Conservation (phyloP, 1,140 invertebrate species). For the Lordiphosa clarofinis region DNA sequence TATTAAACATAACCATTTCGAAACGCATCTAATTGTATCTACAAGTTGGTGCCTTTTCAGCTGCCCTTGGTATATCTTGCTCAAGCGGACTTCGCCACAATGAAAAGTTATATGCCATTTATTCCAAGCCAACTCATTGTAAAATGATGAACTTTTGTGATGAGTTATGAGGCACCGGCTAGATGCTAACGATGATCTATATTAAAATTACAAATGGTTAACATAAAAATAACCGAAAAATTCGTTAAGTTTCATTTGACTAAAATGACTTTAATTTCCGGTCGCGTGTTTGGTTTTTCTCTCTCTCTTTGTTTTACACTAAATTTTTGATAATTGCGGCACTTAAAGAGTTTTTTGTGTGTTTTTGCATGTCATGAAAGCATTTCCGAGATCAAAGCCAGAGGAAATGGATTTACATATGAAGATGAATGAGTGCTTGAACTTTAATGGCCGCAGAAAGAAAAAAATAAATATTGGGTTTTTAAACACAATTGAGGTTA, state of each 20-base stretch:
- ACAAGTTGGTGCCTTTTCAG: no score
- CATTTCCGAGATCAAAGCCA: conserved; percentile 52
- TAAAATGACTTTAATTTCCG: conserved; percentile 73
- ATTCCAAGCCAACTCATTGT: no score
- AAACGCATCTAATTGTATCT: no score
- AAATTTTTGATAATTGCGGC: conserved; percentile 62
- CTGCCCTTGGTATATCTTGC: no score
- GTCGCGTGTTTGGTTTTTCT: conserved; percentile 60
- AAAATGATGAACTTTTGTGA: no score
- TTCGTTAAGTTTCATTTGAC: conserved; percentile 50
- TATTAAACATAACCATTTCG: conserved; percentile 9
- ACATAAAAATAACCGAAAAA: conserved; percentile 37
- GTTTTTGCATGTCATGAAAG: conserved; percentile 66
- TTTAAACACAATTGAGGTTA: conserved; percentile 65
- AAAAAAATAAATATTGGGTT: conserved; percentile 29
- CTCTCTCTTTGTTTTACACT: conserved; percentile 49
- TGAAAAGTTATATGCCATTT: no score
- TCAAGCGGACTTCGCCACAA: no score
- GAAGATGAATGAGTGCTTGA: conserved; percentile 55
- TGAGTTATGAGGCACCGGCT: no score
- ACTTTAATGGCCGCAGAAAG: conserved; percentile 30
- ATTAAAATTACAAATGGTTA: conserved; percentile 31
- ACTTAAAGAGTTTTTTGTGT: conserved; percentile 49
- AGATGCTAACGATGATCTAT: conserved; percentile 34
- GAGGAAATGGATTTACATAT: conserved; percentile 77